These are phyloP conservation scores for Phalanger gymnotis DNA, from an alignment of 2,797 vertebrate genomes.

Conservation along the genomic window DNA sequence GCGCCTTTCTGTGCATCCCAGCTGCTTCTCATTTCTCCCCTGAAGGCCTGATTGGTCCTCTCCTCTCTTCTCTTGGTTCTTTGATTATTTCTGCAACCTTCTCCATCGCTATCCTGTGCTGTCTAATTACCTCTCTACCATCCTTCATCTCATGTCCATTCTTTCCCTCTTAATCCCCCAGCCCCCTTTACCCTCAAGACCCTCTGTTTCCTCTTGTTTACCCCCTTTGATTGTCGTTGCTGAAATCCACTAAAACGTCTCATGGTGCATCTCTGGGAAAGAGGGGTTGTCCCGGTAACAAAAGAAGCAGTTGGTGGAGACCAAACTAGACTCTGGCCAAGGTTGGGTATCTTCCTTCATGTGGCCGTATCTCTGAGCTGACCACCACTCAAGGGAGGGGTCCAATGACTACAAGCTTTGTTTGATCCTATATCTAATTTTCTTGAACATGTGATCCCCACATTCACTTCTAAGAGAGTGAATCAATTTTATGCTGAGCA, in stretches of 20 bases:
- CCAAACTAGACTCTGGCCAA: background rate
- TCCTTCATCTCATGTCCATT: background rate
- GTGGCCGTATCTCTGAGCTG: constrained; percentile 7
- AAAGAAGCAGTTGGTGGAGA: constrained; percentile 43
- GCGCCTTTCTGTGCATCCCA: background rate
- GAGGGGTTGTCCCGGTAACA: background rate
- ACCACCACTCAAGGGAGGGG: background rate
- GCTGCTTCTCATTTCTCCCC: constrained; percentile 39
- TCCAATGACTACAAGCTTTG: constrained; percentile 49
- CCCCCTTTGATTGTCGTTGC: background rate
- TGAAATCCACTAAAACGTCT: background rate
- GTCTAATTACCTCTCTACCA: background rate
- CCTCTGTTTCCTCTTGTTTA: background rate
- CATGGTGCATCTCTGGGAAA: background rate
- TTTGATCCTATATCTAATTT: constrained; percentile 76
- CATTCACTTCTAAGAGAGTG: constrained; percentile 62
- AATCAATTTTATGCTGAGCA: constrained; percentile 77
- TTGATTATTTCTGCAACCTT: background rate
- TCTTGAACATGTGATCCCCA: constrained; percentile 63
- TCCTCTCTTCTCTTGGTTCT: background rate
- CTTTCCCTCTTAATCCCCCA: background rate
- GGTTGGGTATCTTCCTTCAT: constrained; percentile 39
- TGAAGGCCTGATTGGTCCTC: constrained; percentile 8
- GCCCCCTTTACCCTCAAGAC: background rate
- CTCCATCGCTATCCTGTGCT: background rate